Percentiles rank a stretch among this genome's conserved stretches.
phyloP scores from a whole-genome alignment of 1,140 invertebrate genomes.

The Drosophila teissieri region DNA sequence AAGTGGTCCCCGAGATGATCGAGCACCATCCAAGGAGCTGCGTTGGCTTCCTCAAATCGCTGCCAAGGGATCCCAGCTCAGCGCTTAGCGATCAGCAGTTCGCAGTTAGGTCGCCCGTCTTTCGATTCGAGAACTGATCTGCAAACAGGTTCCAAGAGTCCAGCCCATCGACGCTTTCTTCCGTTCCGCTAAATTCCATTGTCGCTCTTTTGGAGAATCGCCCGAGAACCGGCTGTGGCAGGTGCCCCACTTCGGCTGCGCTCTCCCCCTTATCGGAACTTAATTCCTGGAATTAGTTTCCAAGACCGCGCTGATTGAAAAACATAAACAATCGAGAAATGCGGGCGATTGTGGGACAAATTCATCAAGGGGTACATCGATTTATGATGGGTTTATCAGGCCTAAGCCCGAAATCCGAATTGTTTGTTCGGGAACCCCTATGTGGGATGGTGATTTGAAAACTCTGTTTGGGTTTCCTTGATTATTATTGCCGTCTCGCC shows the following conservation, averaged over 20 bases:
- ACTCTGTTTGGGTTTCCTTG: constrained; percentile 14
- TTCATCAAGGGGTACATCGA: constrained; percentile 5
- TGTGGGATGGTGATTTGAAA: background rate
- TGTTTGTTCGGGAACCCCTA: constrained; percentile 29
- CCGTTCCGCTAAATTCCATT: constrained; percentile 49
- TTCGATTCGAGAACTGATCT: constrained; percentile 32
- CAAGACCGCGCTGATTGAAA: constrained; percentile 32
- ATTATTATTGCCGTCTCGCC: constrained; percentile 28
- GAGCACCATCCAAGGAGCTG: constrained; percentile 37
- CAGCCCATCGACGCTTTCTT: constrained; percentile 42
- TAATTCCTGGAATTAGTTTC: constrained; percentile 43
- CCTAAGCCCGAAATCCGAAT: constrained; percentile 8
- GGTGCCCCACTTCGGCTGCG: constrained; percentile 41
- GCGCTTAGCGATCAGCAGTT: constrained; percentile 22
- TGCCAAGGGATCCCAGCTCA: constrained; percentile 39
- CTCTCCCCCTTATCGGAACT: constrained; percentile 32
- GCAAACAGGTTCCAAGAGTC: constrained; percentile 30
- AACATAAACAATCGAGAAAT: constrained; percentile 27
- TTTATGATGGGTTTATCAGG: constrained; percentile 23
- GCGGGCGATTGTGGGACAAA: constrained; percentile 20
- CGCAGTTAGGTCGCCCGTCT: constrained; percentile 30
- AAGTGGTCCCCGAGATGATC: constrained; percentile 39
- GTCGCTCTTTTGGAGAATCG: constrained; percentile 32
- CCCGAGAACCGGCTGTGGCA: constrained; percentile 36
- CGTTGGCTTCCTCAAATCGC: constrained; percentile 48